A percentile compares a stretch with the other conserved stretches of the same genome.
phyloP scores from a whole-genome alignment of 1,140 invertebrate genomes.

The Luehdorfia chinensis region DNA sequence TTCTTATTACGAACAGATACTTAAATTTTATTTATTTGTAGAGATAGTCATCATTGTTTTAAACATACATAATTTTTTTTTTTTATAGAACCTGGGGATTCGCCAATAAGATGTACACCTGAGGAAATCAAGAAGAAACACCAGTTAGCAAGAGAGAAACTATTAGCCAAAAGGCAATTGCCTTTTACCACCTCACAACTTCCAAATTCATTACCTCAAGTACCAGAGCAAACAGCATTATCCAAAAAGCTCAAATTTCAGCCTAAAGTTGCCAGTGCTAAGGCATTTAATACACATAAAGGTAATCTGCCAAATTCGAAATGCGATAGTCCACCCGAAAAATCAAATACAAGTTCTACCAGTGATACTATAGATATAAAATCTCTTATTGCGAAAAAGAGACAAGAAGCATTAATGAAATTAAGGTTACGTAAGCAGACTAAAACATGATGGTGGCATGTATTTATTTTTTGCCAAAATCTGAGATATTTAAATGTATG shows the following conservation, averaged over 20 bases:
- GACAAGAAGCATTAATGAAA: conserved; percentile 66
- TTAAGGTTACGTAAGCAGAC: conserved; percentile 31
- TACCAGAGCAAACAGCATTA: background rate
- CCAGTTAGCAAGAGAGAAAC: conserved; percentile 54
- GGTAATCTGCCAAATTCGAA: conserved; percentile 7
- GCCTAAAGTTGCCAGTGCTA: conserved; percentile 30
- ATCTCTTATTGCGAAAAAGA: conserved; percentile 60
- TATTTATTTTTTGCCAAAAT: conserved; percentile 10
- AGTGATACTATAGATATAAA: conserved; percentile 35
- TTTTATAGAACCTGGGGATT: conserved; percentile 37
- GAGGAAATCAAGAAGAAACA: conserved; percentile 66
- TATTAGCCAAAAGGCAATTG: conserved; percentile 51
- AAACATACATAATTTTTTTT: conserved; percentile 31
- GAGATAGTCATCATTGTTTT: too few species aligned
- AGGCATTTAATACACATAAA: background rate
- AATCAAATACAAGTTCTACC: conserved; percentile 21
- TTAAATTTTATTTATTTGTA: too few species aligned
- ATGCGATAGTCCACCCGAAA: conserved; percentile 14
- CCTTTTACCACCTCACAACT: conserved; percentile 45
- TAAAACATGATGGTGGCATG: conserved; percentile 29
- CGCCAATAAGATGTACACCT: conserved; percentile 53
- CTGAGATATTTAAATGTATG: conserved; percentile 1
- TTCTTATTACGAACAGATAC: too few species aligned
- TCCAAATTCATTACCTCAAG: background rate
- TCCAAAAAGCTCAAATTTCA: conserved; percentile 37